phyloP scores from a whole-genome alignment of 30 jellyfish, hydroid and myxozoan species.

The Aurelia sp. region DNA sequence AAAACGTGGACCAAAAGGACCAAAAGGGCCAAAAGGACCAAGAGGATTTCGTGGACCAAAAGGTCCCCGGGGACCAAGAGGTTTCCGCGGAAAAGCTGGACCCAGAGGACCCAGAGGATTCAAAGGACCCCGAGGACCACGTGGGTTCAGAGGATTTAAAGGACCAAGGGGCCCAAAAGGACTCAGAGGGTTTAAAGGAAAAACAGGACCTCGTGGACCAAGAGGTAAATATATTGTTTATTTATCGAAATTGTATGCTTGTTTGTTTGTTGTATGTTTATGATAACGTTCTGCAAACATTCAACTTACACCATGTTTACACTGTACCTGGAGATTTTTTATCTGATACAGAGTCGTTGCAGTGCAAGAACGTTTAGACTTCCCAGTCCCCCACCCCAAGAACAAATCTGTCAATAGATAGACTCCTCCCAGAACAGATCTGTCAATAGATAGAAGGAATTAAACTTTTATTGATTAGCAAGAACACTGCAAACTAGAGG shows the following conservation, averaged over 20 bases:
- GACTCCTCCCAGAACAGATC: too few species aligned
- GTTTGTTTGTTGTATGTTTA: too few species aligned
- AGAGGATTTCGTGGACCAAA: background rate
- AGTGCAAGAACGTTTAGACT: too few species aligned
- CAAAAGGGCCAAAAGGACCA: slow-evolving; percentile 26
- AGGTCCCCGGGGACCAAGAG: slow-evolving; percentile 15
- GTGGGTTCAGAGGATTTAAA: background rate
- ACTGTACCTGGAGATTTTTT: too few species aligned
- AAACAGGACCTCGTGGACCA: slow-evolving; percentile 28
- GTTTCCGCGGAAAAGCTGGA: slow-evolving; percentile 41
- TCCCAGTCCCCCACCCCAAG: too few species aligned
- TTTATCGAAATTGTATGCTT: background rate
- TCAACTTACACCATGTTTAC: background rate
- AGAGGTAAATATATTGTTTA: slow-evolving; percentile 1
- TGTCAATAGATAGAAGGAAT: too few species aligned
- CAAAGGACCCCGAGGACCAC: slow-evolving; percentile 5
- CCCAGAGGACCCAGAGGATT: slow-evolving; percentile 24
- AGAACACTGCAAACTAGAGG: too few species aligned
- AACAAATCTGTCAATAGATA: too few species aligned
- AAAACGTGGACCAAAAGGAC: slow-evolving; percentile 8
- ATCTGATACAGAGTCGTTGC: too few species aligned
- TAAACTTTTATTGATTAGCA: too few species aligned
- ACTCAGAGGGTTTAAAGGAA: slow-evolving; percentile 12
- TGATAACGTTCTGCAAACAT: too few species aligned
- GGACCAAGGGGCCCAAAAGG: slow-evolving; percentile 6